Evolutionary conservation across 2,797 vertebrate species (phyloP), one percentile per base, ranked within the genome.

Genomic region (Euphonia xanthogaster): DNA sequence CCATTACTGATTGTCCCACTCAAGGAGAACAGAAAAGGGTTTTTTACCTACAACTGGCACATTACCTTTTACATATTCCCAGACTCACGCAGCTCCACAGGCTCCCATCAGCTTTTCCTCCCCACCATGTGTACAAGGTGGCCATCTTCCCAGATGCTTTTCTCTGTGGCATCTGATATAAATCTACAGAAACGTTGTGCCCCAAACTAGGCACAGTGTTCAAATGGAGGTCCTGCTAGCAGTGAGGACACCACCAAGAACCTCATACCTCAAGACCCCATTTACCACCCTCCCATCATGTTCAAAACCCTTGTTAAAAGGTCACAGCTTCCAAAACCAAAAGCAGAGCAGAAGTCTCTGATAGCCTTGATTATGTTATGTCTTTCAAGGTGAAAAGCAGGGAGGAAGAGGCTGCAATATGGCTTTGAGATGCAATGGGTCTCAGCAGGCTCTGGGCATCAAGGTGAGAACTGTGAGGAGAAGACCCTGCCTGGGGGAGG

Each of bases 31-130:
- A 51, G 27, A 60, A 82, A 71, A 78, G 8, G 8, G 4, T 1
- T 40, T 77, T 93, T 61, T 42, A 70, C 48, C 63, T 63, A 53
- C 1, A 13, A 45, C 30, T 83, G 53, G 15, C 61, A 55, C 17
- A 58, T 90, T 47, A 80, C 40, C 42, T 90, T 90, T 83, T 33
- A 80, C 25, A 78, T 17, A 58, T 37, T 35, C 57, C 23, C 68
- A 68, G 63, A 77, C n/a, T 63, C 48, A 24, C 5, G 11, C 53
- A 85, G 75, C 37, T 79, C 44, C 31, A 15, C 62, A 70, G 60
- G 23, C 74, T 88, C 45, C 51, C 47, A 70, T 63, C 23, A 94
- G 51, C 78, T 84, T 67, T 82, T 93, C 54, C 75, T 91, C 53
- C 75, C 63, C 65, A 74, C 47, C 53, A n/a, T 1, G 1, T 40